A percentile compares a stretch with the other conserved stretches of the same genome.
Evolutionary conservation across 2,888 invertebrate genomes (phyloP).

Genomic region (Crepidodera aurea): DNA sequence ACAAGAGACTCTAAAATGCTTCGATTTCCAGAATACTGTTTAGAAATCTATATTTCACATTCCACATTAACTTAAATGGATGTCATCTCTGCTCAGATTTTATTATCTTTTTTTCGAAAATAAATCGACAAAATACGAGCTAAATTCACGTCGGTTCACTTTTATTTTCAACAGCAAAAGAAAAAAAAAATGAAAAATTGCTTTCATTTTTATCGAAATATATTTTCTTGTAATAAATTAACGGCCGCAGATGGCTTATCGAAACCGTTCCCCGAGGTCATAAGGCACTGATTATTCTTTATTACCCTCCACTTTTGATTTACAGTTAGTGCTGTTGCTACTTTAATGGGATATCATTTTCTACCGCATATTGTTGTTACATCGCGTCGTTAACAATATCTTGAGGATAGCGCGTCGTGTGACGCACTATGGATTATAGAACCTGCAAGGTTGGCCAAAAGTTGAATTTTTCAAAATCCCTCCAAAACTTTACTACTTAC

Average conservation of each 20-base stretch:
- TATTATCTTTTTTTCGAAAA: too few species aligned
- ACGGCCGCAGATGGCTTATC: slow-evolving; percentile 13
- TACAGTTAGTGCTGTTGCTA: slow-evolving; percentile 42
- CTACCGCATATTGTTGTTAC: slow-evolving; percentile 40
- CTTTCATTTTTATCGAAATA: slow-evolving; percentile 12
- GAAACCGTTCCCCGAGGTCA: slow-evolving; percentile 30
- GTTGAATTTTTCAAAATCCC: too few species aligned
- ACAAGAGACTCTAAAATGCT: too few species aligned
- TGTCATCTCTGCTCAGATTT: too few species aligned
- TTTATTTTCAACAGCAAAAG: too few species aligned
- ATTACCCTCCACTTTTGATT: slow-evolving; percentile 44
- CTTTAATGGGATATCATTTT: slow-evolving; percentile 44
- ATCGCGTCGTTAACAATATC: slow-evolving; percentile 29
- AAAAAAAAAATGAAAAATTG: neutral
- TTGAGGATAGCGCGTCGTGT: slow-evolving; percentile 24
- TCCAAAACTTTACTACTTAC: too few species aligned
- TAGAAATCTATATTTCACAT: too few species aligned
- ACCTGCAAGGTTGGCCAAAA: too few species aligned
- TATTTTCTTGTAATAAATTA: slow-evolving; percentile 12
- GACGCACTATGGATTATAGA: neutral
- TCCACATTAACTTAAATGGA: too few species aligned
- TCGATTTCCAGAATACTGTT: too few species aligned
- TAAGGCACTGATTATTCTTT: slow-evolving; percentile 42
- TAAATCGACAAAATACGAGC: too few species aligned
- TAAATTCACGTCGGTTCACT: too few species aligned